These are phyloP conservation scores for Alauda arvensis DNA, from an alignment of 2,797 vertebrate genomes.

Conservation along the genomic window DNA sequence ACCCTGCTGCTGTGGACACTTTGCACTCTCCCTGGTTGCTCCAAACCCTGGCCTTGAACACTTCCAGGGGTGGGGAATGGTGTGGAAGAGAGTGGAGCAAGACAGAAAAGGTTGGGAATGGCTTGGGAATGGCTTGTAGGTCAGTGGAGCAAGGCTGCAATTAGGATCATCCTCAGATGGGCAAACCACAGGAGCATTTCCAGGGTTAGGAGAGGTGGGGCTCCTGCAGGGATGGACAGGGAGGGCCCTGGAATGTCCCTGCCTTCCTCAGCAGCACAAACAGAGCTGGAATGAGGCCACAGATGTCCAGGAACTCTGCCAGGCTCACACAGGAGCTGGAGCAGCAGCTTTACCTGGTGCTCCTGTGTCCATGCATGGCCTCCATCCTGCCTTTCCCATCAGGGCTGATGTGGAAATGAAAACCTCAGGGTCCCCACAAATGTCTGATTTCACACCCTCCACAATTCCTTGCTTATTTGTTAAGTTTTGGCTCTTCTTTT, in stretches of 20 bases:
- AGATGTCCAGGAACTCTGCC: background rate
- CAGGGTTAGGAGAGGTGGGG: background rate
- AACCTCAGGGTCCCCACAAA: background rate
- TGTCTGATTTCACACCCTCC: background rate
- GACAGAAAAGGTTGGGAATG: background rate
- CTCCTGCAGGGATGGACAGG: background rate
- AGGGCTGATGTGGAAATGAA: rapidly evolving
- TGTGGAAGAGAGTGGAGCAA: background rate
- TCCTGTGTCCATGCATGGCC: background rate
- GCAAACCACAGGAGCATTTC: background rate
- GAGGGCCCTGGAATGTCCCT: background rate
- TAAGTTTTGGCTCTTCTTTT: background rate
- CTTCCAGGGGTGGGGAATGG: background rate
- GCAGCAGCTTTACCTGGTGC: background rate
- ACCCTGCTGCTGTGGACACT: background rate
- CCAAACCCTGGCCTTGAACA: background rate
- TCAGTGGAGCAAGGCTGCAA: background rate
- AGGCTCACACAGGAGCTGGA: background rate
- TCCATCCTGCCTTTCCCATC: background rate
- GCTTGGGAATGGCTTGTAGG: background rate
- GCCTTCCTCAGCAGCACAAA: background rate
- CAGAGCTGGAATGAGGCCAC: background rate
- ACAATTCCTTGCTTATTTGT: background rate
- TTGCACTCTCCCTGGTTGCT: background rate
- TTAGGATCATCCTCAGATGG: background rate